A percentile compares a stretch with the other conserved stretches of the same genome.
Conservation (phyloP, 2,797 vertebrate species). For the Chrysocyon brachyurus region DNA sequence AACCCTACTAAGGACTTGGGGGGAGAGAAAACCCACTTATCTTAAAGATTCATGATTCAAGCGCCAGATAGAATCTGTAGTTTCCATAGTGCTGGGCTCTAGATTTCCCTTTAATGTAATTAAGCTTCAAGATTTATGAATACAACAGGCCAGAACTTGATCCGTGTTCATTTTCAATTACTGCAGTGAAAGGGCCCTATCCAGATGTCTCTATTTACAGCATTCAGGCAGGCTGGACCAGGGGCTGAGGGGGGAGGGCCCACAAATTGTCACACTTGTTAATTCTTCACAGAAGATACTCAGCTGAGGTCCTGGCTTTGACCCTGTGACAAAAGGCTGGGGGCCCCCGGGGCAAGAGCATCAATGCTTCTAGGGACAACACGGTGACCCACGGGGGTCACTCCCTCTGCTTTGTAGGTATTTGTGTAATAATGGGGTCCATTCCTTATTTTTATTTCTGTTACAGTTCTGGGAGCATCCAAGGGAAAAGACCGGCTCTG, state of each 20-base stretch:
- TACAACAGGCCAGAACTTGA: slow-evolving; percentile 96
- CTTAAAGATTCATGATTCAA: slow-evolving; percentile 94
- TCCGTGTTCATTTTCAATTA: slow-evolving; percentile 97
- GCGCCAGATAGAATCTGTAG: slow-evolving; percentile 93
- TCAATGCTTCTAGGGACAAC: slow-evolving; percentile 91
- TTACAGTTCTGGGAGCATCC: slow-evolving; percentile 88
- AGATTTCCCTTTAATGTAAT: slow-evolving; percentile 98
- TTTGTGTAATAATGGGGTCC: slow-evolving; percentile 90
- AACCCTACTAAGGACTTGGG: slow-evolving; percentile 70
- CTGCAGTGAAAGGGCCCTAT: slow-evolving; percentile 93
- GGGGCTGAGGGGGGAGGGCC: slow-evolving; percentile 89
- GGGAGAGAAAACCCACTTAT: slow-evolving; percentile 89
- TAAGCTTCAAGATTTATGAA: slow-evolving; percentile 97
- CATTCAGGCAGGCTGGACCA: slow-evolving; percentile 90
- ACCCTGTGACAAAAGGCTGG: slow-evolving; percentile 90
- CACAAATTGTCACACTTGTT: slow-evolving; percentile 93
- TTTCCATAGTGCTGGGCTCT: slow-evolving; percentile 95
- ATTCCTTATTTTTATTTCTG: slow-evolving; percentile 90
- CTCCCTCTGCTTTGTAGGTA: slow-evolving; percentile 91
- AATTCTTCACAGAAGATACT: slow-evolving; percentile 93
- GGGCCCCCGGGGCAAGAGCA: slow-evolving; percentile 89
- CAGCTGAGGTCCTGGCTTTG: slow-evolving; percentile 94
- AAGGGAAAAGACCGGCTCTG: slow-evolving; percentile 87
- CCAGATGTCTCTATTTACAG: slow-evolving; percentile 95
- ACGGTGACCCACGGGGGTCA: slow-evolving; percentile 85